Conservation (phyloP, 2,888 invertebrate genomes). For the Nebria salina region DNA sequence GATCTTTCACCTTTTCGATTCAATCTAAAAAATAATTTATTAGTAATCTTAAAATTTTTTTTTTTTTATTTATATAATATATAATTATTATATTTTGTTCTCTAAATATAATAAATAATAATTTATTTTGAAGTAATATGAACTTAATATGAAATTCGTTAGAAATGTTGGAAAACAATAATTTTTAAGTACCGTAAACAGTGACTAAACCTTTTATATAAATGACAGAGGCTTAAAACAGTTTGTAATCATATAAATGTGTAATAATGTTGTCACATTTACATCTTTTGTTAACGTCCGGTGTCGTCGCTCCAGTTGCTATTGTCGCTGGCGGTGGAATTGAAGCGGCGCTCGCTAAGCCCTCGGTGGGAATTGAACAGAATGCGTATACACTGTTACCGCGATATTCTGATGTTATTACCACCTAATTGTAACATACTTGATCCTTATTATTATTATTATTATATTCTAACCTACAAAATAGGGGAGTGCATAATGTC, state of each 20-base stretch:
- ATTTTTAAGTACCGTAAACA: too few species aligned
- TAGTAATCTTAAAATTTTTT: too few species aligned
- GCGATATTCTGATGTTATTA: conserved; percentile 35
- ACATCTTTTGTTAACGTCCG: conserved; percentile 30
- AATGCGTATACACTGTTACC: conserved; percentile 25
- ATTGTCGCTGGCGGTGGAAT: conserved; percentile 29
- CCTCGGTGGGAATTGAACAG: conserved; percentile 29
- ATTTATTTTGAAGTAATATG: too few species aligned
- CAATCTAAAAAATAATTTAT: too few species aligned
- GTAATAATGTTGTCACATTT: conserved; percentile 11
- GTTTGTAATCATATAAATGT: conserved; percentile 35
- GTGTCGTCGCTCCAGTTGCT: neutral
- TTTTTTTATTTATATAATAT: too few species aligned
- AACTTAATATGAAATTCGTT: too few species aligned
- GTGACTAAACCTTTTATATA: neutral
- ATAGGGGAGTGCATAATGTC: conserved; percentile 2
- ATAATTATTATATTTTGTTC: too few species aligned
- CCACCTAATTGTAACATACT: conserved; percentile 38
- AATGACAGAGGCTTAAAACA: conserved; percentile 22
- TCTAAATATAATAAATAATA: too few species aligned
- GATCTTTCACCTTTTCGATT: too few species aligned
- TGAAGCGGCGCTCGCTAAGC: conserved; percentile 23
- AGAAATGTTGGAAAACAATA: too few species aligned
- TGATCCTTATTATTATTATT: conserved; percentile 38
- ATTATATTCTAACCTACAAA: conserved; percentile 11